Percentiles rank a stretch among this genome's conserved stretches.
Conservation (phyloP, 2,888 invertebrate genomes). For the Subacronicta megacephala region DNA sequence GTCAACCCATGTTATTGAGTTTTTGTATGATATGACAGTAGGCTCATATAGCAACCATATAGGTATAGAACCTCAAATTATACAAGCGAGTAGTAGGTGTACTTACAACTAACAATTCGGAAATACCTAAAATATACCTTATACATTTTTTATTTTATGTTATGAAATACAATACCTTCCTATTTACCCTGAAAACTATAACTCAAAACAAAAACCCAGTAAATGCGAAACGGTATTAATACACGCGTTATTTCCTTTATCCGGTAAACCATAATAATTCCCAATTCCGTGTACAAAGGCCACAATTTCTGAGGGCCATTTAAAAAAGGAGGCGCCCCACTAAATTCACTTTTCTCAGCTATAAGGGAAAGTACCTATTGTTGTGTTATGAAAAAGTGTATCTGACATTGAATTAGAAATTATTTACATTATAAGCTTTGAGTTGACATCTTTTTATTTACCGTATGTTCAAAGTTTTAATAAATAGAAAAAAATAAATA, state of each 20-base stretch:
- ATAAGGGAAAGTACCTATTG: conserved; percentile 29
- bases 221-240: conserved; percentile 42
- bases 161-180: not conserved
- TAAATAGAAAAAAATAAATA: too few species aligned
- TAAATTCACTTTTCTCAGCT: conserved; percentile 54
- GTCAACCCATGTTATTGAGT: too few species aligned
- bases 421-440: not conserved
- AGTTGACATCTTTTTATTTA: too few species aligned
- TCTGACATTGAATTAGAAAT: conserved; percentile 13
- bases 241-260: conserved; percentile 60
- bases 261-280: conserved; percentile 75
- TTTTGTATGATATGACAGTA: too few species aligned
- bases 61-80: too few species aligned
- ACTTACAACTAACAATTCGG: too few species aligned
- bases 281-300: conserved; percentile 74
- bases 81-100: too few species aligned
- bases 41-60: too few species aligned
- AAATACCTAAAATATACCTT: too few species aligned
- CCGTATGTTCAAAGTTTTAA: too few species aligned
- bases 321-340: conserved; percentile 54
- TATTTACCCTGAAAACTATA: conserved; percentile 15
- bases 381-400: conserved; percentile 32
- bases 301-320: conserved; percentile 68
- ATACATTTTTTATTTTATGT: too few species aligned
- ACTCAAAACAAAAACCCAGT: conserved; percentile 15